Base-by-base conservation (phyloP, 2,888 invertebrate species). In the Drosophila subsilvestris region DNA sequence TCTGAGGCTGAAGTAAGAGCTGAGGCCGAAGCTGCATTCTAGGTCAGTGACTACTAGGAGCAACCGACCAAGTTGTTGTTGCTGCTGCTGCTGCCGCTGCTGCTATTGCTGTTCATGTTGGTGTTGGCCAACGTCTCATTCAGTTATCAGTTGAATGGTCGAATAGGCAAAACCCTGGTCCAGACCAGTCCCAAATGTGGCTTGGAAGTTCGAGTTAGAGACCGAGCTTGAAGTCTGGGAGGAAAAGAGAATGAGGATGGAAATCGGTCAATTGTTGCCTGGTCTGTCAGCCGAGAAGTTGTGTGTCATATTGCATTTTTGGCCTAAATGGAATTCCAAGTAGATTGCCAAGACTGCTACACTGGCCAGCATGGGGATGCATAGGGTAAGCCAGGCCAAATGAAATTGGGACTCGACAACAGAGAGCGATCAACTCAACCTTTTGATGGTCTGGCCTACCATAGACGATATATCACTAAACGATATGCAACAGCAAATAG, bases 41-140 rank as follows among this genome's bases (percentile, higher is more conserved):
- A 85, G 89, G 83, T 87, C 83, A 83, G 68, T 75, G 87, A 81
- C 87, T 83, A 74, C 73, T 61, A 66, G 63, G 53, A 65, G 79
- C 63, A 66, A 69, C 61, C 69, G 25, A 14, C 66, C 63, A 55
- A 75, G 78, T 57, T 49, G 49, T 63, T 65, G 50, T 62, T 65
- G 83, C 49, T 63, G 50, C 55, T 53, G 50, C 65, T 65, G 83
- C 51, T 63, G 50, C 55, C 49, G 53, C 20, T 54, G 59, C 49
- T 51, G 54, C 63, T 58, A 58, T 29, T 60, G 66, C 57, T 58
- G 54, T 37, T 54, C 51, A 25, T 76, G 75, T 47, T 63, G 78
- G 85, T 86, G 89, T 82, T 77, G 82, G 83, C 72, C 88, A 82
- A 78, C 65, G 84, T 83, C 86, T 88, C 81, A 88, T 83, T 88